phyloP scores from a whole-genome alignment of 2,888 invertebrate species.

The Morinoia aosen region DNA sequence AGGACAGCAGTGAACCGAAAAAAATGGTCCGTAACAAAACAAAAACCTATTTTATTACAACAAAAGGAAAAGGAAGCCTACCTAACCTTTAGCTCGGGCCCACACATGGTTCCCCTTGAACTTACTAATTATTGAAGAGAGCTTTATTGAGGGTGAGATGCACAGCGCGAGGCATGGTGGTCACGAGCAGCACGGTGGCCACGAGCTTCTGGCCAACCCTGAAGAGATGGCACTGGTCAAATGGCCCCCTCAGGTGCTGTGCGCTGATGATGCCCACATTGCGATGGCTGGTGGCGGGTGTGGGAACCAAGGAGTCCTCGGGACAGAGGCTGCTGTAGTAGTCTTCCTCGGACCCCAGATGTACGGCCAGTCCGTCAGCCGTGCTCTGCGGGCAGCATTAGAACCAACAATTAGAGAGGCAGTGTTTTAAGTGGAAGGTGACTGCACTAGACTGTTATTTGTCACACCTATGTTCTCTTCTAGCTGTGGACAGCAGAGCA shows the following conservation, averaged over 20 bases:
- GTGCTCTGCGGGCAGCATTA: not conserved
- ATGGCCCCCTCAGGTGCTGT: constrained; percentile 35
- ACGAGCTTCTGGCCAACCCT: constrained; percentile 24
- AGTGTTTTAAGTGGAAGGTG: no score
- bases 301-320: not conserved
- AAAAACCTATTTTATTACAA: no score
- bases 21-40: no score
- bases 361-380: constrained; percentile 19
- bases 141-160: constrained; percentile 40
- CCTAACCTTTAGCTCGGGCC: no score
- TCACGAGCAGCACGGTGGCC: not conserved
- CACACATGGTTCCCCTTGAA: not conserved
- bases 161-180: not conserved
- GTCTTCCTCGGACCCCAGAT: constrained; percentile 13
- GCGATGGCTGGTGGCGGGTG: no score
- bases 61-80: no score
- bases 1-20: no score
- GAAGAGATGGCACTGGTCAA: constrained; percentile 47
- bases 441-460: no score
- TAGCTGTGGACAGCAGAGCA: no score
- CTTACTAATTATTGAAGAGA: constrained; percentile 45
- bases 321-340: constrained; percentile 14
- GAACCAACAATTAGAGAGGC: no score
- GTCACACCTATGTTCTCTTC: no score
- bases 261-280: constrained; percentile 21